Base-by-base conservation (phyloP, 2,888 invertebrate genomes). In the Cephonodes hylas region DNA sequence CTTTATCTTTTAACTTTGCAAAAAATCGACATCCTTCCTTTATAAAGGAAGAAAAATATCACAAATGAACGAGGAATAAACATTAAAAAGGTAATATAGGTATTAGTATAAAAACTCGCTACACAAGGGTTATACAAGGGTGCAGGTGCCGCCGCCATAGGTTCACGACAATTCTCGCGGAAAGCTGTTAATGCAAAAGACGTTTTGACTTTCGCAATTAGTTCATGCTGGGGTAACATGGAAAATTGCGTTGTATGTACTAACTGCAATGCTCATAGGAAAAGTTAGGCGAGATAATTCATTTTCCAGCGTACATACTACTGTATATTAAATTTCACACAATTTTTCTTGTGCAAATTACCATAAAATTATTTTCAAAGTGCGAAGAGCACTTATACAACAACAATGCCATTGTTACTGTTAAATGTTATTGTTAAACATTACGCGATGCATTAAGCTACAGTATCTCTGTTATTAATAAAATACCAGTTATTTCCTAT, bases 111-210 rank as follows among this genome's bases (percentile, higher is more conserved):
- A 25, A 25, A 25, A 25, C 23, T 13, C 45, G 18, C 10, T 53
- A 8, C 15, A 18, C 20, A 27, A 48, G 48, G 25, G 15, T n/a
- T 25, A 27, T 27, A 25, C 48, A 31, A 27, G 53, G 18, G 53
- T 53, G 38, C 53, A 31, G 53, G 53, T 53, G 53, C 53, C 53
- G 10, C 31, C 31, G 10, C 53, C 31, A 53, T 53, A 53, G 18
- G 31, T 53, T 53, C 53, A 18, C 27, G 20, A 31, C 53, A 18
- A 53, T 53, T 18, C 10, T 53, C 10, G 53, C 53, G 18, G 27
- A 53, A 53, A 53, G 31, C 27, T 27, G 15, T 31, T 8, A 53
- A 53, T 53, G 18, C 27, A 15, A 48, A 48, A 53, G 18, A 27
- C 18, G 10, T 53, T 53, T 53, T 53, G 18, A 53, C 53, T 15